These are phyloP conservation scores for Myanophis thanlyinensis DNA, from an alignment of 2,113 vertebrate genomes.

Conservation along the genomic window DNA sequence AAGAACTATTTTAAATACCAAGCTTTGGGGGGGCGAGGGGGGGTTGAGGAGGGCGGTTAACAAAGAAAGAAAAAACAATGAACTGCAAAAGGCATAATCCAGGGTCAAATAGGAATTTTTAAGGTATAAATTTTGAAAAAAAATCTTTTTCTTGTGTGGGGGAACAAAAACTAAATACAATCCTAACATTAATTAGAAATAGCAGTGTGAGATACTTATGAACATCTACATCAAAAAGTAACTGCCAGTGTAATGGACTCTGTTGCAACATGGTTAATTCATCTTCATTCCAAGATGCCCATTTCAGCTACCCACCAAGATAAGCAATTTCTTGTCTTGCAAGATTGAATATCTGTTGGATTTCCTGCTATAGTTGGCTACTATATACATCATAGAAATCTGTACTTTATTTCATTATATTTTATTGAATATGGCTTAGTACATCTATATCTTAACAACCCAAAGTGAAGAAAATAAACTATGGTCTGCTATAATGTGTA, in stretches of 20 bases:
- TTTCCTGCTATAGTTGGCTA: not conserved
- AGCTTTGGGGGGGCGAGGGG: no score
- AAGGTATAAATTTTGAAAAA: not conserved
- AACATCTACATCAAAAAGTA: not conserved
- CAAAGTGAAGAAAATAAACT: not conserved
- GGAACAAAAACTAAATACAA: not conserved
- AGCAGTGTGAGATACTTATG: not conserved
- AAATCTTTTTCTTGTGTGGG: not conserved
- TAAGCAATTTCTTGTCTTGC: not conserved
- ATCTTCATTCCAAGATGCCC: not conserved
- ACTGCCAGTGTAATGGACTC: not conserved
- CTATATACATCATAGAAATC: not conserved
- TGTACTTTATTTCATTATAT: not conserved
- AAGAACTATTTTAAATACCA: not conserved
- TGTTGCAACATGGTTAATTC: not conserved
- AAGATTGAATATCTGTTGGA: not conserved
- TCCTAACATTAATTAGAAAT: not conserved
- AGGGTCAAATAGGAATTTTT: not conserved
- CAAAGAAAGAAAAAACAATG: not conserved
- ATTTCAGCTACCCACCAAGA: not conserved
- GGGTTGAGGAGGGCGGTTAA: not conserved
- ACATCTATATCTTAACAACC: not conserved
- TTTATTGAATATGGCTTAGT: not conserved
- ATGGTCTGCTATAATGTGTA: not conserved
- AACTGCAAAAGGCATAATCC: not conserved